Conservation (phyloP, 2,888 invertebrate species). For the Mesopsocus fuscifrons region DNA sequence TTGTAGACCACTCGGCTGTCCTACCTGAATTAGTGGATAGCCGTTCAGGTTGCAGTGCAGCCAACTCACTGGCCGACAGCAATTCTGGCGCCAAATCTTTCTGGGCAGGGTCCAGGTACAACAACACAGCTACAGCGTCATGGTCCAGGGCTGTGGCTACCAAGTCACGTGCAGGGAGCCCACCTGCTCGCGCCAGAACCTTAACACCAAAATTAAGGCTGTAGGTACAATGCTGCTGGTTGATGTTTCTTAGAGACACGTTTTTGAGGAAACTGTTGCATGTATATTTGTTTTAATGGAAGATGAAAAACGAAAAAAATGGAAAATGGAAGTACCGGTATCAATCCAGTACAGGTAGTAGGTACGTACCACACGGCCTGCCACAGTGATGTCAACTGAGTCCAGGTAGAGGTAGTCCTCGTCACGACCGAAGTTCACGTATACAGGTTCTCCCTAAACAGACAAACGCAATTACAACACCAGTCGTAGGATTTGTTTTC, state of each 20-base stretch:
- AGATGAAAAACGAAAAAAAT: too few relatives aligned
- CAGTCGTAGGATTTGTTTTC: too few relatives aligned
- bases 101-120: constrained; percentile 1
- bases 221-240: too few relatives aligned
- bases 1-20: too few relatives aligned
- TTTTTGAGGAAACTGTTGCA: background rate
- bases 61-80: background rate
- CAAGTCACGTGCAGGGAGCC: background rate
- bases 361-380: background rate
- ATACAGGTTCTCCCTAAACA: background rate
- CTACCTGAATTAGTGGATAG: too few relatives aligned
- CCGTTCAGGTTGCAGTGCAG: background rate
- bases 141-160: background rate
- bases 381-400: background rate
- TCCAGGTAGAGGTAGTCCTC: constrained; percentile 7
- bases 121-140: background rate
- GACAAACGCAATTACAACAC: background rate
- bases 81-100: background rate
- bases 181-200: constrained; percentile 5
- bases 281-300: too few relatives aligned
- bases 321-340: too few relatives aligned
- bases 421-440: background rate
- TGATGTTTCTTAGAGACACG: background rate
- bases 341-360: too few relatives aligned
- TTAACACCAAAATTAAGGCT: background rate